Evolutionary conservation across 2,797 vertebrate genomes (phyloP).

Genomic region (Sphaeramia orbicularis): DNA sequence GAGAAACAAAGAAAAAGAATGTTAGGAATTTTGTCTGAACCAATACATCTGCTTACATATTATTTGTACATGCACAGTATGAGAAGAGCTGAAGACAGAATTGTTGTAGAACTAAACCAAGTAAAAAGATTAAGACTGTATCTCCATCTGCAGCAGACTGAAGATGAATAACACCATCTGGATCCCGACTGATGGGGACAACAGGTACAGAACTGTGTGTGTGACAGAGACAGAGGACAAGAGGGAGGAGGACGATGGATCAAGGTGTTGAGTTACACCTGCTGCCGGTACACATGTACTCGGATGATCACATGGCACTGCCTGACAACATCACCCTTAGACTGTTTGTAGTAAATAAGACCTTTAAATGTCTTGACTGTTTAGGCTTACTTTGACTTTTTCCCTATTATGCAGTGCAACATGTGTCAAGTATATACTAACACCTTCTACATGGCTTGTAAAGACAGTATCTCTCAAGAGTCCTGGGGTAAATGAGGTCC

Average conservation of each 20-base stretch:
- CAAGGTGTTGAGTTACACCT: slow-evolving; percentile 67
- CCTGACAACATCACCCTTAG: slow-evolving; percentile 40
- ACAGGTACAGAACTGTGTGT: slow-evolving; percentile 49
- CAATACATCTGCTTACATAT: neutral
- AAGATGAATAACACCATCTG: slow-evolving; percentile 70
- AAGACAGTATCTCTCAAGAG: neutral
- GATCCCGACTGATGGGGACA: slow-evolving; percentile 42
- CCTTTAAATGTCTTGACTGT: neutral
- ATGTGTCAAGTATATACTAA: neutral
- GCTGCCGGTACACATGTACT: slow-evolving; percentile 59
- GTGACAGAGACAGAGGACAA: slow-evolving; percentile 11
- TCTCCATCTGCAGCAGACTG: slow-evolving; percentile 55
- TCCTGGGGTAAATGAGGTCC: neutral
- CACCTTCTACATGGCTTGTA: neutral
- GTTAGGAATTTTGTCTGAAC: slow-evolving; percentile 19
- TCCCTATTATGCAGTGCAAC: neutral
- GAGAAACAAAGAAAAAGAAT: slow-evolving; percentile 16
- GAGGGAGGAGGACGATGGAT: slow-evolving; percentile 32
- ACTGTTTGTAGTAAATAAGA: slow-evolving; percentile 46
- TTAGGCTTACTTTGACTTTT: neutral
- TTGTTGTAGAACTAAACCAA: slow-evolving; percentile 26
- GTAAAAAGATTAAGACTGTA: slow-evolving; percentile 28
- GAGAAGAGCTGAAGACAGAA: slow-evolving; percentile 11
- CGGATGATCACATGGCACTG: slow-evolving; percentile 39
- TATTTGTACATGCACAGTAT: neutral